Evolutionary conservation across 2,888 invertebrate genomes (phyloP).

Genomic region (Amphipyra berbera): DNA sequence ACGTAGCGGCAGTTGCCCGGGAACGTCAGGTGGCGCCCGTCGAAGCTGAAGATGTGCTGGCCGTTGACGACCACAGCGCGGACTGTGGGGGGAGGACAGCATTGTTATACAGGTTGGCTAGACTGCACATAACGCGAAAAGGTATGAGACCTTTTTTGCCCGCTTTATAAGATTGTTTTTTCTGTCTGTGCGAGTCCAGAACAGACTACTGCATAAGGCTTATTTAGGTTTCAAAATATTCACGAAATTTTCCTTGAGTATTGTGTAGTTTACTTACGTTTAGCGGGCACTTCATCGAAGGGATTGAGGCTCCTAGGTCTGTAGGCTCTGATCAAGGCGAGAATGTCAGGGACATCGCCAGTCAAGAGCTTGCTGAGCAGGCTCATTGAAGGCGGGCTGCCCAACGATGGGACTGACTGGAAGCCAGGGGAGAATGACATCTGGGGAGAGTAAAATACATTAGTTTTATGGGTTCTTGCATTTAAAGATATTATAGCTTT

Average conservation of each 20-base stretch:
- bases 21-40: constrained; percentile 94
- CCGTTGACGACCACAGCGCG: constrained; percentile 93
- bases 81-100: constrained; percentile 81
- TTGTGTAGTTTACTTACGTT: constrained; percentile 81
- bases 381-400: constrained; percentile 90
- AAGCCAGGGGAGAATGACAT: constrained; percentile 62
- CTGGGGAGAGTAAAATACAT: constrained; percentile 41
- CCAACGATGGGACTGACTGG: constrained; percentile 86
- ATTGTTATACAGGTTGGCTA: neutral
- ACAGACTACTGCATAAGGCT: no score
- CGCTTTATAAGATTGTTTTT: no score
- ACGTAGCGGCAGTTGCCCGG: constrained; percentile 96
- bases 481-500: no score
- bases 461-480: neutral
- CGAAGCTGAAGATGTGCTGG: constrained; percentile 96
- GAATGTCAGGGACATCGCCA: constrained; percentile 90
- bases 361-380: constrained; percentile 90
- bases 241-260: no score
- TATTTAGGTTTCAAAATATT: no score
- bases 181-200: no score
- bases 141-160: no score
- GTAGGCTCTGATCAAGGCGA: constrained; percentile 89
- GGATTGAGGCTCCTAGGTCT: constrained; percentile 87
- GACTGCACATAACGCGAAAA: no score
- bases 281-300: constrained; percentile 91